Base-by-base conservation (phyloP, 1,140 invertebrate species). In the Sipha flava region DNA sequence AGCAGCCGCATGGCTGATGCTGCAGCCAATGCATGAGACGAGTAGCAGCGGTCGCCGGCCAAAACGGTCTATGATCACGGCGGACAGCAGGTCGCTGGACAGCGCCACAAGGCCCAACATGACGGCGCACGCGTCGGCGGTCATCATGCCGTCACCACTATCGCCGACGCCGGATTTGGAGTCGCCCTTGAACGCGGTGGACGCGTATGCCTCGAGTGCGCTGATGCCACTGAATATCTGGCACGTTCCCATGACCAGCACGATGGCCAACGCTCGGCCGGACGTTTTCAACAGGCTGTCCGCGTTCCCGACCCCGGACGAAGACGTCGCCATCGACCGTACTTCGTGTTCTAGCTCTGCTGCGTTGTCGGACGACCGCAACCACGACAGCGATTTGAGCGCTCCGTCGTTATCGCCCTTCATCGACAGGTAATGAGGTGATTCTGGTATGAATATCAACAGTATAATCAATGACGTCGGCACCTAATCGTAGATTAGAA, bases 391-490 rank as follows among this genome's bases (percentile, higher is more conserved):
- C 23, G 81, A 68, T 43, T 82, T 80, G 0, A 80, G 52, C 1
- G 83, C 72, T 1, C 52, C 80, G 0, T 82, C 81, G 5, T 81
- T 68, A 10, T 82, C 14, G 21, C 29, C 29, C 23, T 88, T 88
- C 68, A 88, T 88, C 0, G 89, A 86, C 37, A 90, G 86, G 82
- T 90, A 94, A 81, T 93, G 90, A 0, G 94, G 93, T 12, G 93
- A 93, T 85, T 95, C 93, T 0, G 93, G 92, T 87, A 94, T 90
- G 82, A 88, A 90, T 1, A 88, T 88, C 0, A 91, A 80, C 14
- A 91, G 86, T 81, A 92, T 90, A 2, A 91, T 81, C 0, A 90
- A 84, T 0, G 91, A 87, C 29, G 90, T 84, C 49, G 49, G 49
- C 49, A 52, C 49, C 49, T 40, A 40, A 40, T 6, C 37, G n/a